These are phyloP conservation scores for Chromobotia macracanthus DNA, from an alignment of 2,797 vertebrate species.

Conservation along the genomic window DNA sequence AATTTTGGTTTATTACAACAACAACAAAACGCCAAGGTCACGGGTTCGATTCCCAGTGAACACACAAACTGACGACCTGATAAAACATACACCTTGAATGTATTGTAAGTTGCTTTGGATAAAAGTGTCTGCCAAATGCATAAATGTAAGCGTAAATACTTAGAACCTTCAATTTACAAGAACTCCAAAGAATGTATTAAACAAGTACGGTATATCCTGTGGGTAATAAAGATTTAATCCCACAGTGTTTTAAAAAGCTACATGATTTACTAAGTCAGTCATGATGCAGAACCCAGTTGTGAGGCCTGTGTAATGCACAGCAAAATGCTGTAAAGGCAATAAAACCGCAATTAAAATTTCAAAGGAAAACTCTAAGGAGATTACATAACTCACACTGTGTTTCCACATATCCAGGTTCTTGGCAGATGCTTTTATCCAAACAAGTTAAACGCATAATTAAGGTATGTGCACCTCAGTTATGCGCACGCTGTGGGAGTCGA, in stretches of 20 bases:
- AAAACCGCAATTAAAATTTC: conserved; percentile 41
- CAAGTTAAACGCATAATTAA: no score
- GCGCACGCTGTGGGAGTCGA: no score
- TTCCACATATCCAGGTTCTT: not conserved
- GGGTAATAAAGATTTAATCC: not conserved
- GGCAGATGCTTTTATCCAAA: not conserved
- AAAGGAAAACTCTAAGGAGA: conserved; percentile 7
- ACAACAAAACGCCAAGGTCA: no score
- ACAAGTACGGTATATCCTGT: not conserved
- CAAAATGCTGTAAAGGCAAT: conserved; percentile 34
- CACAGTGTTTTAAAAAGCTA: not conserved
- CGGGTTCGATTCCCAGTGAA: no score
- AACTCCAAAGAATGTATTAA: not conserved
- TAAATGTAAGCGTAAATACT: no score
- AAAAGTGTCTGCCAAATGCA: no score
- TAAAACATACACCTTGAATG: no score
- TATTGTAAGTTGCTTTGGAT: no score
- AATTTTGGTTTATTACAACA: no score
- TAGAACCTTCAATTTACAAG: no score
- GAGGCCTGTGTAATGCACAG: not conserved
- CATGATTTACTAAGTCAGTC: not conserved
- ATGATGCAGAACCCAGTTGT: not conserved
- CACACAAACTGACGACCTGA: no score
- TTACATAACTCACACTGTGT: not conserved
- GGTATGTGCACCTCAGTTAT: no score